Evolutionary conservation across 2,113 vertebrate genomes (phyloP).

Genomic region (Brachypteracias leptosomus): DNA sequence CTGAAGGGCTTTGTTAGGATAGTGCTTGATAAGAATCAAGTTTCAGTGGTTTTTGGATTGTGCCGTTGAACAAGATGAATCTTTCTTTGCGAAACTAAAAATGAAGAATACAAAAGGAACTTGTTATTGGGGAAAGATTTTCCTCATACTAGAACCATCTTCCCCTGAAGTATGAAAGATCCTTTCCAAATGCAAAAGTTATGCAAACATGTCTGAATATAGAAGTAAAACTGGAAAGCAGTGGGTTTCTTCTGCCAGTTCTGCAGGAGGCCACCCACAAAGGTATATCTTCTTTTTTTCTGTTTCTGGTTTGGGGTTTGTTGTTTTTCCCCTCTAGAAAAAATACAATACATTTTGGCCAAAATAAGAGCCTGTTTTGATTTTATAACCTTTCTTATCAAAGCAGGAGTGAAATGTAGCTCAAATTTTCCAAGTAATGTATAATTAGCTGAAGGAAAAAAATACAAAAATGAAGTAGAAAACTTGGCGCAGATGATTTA

Average conservation of each 20-base stretch:
- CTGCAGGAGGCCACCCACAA: slow-evolving; percentile 57
- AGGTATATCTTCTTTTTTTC: slow-evolving; percentile 25
- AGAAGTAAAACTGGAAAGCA: slow-evolving; percentile 55
- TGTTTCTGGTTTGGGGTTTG: neutral
- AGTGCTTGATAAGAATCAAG: neutral
- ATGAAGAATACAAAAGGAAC: slow-evolving; percentile 3
- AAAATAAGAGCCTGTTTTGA: neutral
- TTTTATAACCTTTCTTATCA: neutral
- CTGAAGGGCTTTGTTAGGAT: neutral
- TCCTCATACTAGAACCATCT: slow-evolving; percentile 1
- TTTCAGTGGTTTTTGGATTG: neutral
- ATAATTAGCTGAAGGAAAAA: neutral
- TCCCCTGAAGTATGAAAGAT: slow-evolving; percentile 49
- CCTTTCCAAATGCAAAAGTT: slow-evolving; percentile 61
- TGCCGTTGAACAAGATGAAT: neutral
- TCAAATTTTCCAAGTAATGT: neutral
- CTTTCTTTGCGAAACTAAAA: neutral
- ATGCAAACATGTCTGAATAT: slow-evolving; percentile 62
- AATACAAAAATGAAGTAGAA: neutral
- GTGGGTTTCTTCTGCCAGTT: slow-evolving; percentile 50
- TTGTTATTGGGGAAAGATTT: neutral
- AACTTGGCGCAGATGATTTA: neutral
- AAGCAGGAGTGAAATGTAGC: neutral
- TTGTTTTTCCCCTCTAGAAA: neutral
- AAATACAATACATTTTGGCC: neutral